A percentile compares a stretch with the other conserved stretches of the same genome.
phyloP scores from a whole-genome alignment of 2,888 invertebrate genomes.

The Laothoe populi region DNA sequence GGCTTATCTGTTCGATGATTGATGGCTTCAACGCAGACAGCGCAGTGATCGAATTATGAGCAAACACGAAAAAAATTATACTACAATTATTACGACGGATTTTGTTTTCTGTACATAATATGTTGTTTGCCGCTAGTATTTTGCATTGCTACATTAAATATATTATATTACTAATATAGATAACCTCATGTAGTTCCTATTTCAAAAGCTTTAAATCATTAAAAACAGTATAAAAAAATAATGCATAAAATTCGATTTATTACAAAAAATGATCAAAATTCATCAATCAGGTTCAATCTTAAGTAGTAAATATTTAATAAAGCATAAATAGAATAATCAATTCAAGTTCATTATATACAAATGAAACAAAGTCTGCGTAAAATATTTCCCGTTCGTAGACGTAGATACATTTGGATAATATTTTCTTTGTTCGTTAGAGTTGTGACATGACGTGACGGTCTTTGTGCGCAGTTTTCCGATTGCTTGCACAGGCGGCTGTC shows the following conservation, averaged over 20 bases:
- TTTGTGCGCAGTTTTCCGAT: constrained; percentile 40
- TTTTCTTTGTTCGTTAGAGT: constrained; percentile 15
- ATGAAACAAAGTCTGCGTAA: not conserved
- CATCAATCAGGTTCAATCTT: not conserved
- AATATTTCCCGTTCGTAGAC: not conserved
- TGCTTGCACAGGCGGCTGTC: constrained; percentile 30
- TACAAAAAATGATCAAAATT: too few relatives aligned
- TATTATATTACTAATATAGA: too few relatives aligned
- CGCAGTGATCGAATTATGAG: constrained; percentile 30
- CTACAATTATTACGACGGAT: not conserved
- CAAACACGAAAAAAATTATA: constrained; percentile 16
- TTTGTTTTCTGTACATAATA: too few relatives aligned
- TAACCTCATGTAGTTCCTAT: too few relatives aligned
- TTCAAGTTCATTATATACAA: not conserved
- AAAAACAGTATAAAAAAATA: too few relatives aligned
- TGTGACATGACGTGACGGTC: constrained; percentile 32
- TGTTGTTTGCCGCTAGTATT: too few relatives aligned
- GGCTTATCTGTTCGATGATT: constrained; percentile 42
- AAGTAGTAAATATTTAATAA: not conserved
- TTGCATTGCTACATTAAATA: too few relatives aligned
- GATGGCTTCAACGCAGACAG: constrained; percentile 36
- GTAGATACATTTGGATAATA: constrained; percentile 6
- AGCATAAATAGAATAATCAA: not conserved
- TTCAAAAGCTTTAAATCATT: too few relatives aligned
- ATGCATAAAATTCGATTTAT: too few relatives aligned